These are phyloP conservation scores for Koerneria pararmatus DNA, from an alignment of 2,888 invertebrate species.

Conservation along the genomic window DNA sequence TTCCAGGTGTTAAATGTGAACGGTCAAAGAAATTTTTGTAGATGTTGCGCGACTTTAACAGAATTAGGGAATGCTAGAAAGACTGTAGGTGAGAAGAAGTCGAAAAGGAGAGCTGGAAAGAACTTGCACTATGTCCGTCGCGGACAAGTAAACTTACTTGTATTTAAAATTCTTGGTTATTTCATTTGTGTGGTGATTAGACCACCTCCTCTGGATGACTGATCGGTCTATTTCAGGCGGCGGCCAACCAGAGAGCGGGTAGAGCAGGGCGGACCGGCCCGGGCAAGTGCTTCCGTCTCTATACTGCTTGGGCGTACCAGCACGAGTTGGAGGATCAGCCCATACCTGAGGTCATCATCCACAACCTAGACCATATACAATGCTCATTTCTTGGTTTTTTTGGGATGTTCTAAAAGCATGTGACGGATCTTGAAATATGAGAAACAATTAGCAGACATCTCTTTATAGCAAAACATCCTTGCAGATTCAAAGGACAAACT, in stretches of 20 bases:
- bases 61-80: too few species aligned
- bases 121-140: too few species aligned
- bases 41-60: too few species aligned
- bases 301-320: slow-evolving; percentile 97
- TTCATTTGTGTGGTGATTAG: too few species aligned
- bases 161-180: too few species aligned
- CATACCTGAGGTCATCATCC: slow-evolving; percentile 77
- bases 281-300: slow-evolving; percentile 94
- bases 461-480: slow-evolving; percentile 15
- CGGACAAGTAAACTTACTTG: too few species aligned
- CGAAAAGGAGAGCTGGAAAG: too few species aligned
- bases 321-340: slow-evolving; percentile 97
- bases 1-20: too few species aligned
- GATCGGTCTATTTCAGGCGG: slow-evolving; percentile 63
- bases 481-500: slow-evolving; percentile 86
- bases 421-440: neutral
- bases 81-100: too few species aligned
- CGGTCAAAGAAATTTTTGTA: too few species aligned
- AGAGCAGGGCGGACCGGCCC: slow-evolving; percentile 90
- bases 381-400: too few species aligned
- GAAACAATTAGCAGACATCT: neutral
- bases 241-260: slow-evolving; percentile 94
- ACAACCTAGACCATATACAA: too few species aligned
- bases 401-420: neutral
- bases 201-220: neutral